Conservation (phyloP, 2,888 invertebrate species). For the Eurois occulta region DNA sequence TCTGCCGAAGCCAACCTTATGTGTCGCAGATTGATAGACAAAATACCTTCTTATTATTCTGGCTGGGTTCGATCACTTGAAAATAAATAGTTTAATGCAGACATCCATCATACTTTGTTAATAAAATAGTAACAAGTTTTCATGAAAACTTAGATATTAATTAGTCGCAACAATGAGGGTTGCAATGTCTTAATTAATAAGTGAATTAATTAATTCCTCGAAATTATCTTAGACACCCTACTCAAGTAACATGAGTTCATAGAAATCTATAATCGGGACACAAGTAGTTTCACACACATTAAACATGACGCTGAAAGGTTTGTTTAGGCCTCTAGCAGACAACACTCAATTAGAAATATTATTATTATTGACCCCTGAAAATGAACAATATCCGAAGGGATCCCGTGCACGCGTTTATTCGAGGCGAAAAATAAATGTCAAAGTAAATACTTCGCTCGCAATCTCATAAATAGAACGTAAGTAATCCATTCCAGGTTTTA, state of each 20-base stretch:
- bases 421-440: background rate
- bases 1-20: background rate
- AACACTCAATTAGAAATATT: constrained; percentile 3
- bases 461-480: background rate
- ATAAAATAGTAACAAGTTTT: background rate
- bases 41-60: background rate
- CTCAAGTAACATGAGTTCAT: background rate
- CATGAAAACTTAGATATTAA: background rate
- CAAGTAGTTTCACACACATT: constrained; percentile 1
- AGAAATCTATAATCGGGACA: background rate
- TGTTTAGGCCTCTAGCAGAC: background rate
- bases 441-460: background rate
- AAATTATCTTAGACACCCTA: background rate
- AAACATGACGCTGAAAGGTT: background rate
- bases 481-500: background rate
- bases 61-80: background rate
- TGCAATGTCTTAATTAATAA: background rate
- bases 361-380: background rate
- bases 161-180: background rate
- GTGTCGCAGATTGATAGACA: background rate
- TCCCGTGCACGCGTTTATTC: background rate
- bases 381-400: background rate
- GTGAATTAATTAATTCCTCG: background rate
- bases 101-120: no score
- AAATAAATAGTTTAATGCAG: background rate